These are phyloP conservation scores for Eulemur rufifrons DNA, from an alignment of 2,113 vertebrate species.

Conservation along the genomic window DNA sequence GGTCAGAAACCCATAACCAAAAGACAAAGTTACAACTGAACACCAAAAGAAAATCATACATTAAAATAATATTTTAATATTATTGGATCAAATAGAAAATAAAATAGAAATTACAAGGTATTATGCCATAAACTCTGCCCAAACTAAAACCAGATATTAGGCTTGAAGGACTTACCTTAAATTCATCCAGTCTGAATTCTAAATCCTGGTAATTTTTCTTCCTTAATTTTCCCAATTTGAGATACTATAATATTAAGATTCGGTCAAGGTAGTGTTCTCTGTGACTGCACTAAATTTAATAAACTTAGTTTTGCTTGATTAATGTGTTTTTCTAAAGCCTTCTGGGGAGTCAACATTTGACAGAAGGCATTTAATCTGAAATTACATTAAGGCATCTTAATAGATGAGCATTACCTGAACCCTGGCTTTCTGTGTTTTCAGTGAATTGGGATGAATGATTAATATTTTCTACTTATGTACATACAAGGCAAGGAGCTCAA, in stretches of 20 bases:
- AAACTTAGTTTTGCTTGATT: conserved; percentile 52
- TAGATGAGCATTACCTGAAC: not conserved
- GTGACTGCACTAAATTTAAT: conserved; percentile 26
- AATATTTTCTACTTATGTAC: not conserved
- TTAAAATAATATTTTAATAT: not conserved
- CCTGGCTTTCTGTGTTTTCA: not conserved
- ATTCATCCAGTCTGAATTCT: not conserved
- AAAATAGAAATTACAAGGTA: not conserved
- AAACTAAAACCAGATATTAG: not conserved
- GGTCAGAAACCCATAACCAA: not conserved
- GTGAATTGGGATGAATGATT: not conserved
- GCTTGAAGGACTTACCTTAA: not conserved
- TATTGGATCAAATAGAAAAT: not conserved
- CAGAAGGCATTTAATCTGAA: not conserved
- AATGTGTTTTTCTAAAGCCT: conserved; percentile 27
- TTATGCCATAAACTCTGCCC: not conserved
- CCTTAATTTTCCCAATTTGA: not conserved
- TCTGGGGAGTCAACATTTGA: not conserved
- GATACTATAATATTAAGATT: conserved; percentile 4
- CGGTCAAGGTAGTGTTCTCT: not conserved
- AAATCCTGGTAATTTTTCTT: not conserved
- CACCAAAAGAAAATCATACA: not conserved
- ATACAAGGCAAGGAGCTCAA: not conserved
- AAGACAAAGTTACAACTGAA: not conserved
- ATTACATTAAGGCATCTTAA: conserved; percentile 15